phyloP scores from a whole-genome alignment of 1,140 invertebrate genomes.

The Cotesia typhae region DNA sequence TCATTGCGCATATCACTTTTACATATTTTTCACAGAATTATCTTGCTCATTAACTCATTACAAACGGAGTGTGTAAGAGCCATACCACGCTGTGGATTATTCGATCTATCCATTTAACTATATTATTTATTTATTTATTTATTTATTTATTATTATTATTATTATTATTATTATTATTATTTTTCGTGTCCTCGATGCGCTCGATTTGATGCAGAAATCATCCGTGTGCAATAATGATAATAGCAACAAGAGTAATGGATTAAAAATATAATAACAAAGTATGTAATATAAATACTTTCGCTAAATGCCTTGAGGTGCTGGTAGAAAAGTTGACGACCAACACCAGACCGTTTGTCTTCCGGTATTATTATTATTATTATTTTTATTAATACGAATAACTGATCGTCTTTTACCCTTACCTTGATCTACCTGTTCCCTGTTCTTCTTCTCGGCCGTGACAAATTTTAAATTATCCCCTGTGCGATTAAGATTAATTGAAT shows the following conservation, averaged over 20 bases:
- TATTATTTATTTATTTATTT: background rate
- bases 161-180: constrained; percentile 11
- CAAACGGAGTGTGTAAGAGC: background rate
- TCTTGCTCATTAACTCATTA: constrained; percentile 11
- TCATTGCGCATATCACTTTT: constrained; percentile 4
- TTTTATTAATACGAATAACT: background rate
- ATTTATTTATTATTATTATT: background rate
- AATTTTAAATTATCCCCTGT: constrained; percentile 53
- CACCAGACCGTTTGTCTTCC: too few relatives aligned
- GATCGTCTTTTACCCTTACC: constrained; percentile 15
- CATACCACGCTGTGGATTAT: too few relatives aligned
- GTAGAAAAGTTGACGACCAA: constrained; percentile 5
- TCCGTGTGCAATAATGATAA: too few relatives aligned
- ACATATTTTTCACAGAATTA: constrained; percentile 5
- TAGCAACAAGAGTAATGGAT: constrained; percentile 2
- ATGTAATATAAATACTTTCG: constrained; percentile 6
- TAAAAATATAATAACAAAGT: constrained; percentile 11
- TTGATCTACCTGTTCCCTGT: constrained; percentile 7
- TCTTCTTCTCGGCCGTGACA: constrained; percentile 49
- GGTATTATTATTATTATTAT: too few relatives aligned
- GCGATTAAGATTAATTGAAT: constrained; percentile 58
- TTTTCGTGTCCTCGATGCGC: constrained; percentile 35
- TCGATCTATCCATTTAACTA: background rate
- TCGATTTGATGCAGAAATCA: constrained; percentile 35
- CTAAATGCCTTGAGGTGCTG: constrained; percentile 9